These are phyloP conservation scores for Epicampocera succincta DNA, from an alignment of 2,888 invertebrate species.

Conservation along the genomic window DNA sequence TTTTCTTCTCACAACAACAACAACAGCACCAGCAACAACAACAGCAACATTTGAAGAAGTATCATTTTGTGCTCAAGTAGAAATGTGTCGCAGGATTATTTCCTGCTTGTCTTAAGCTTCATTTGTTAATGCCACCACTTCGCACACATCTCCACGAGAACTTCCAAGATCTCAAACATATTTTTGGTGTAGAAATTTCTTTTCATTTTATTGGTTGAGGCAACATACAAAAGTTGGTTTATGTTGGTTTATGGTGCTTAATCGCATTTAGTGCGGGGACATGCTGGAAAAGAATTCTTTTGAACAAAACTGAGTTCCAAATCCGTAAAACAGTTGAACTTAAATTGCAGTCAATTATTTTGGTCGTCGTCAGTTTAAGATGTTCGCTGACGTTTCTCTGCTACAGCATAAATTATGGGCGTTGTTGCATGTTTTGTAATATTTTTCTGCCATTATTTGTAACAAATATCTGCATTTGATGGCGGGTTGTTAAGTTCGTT, in stretches of 20 bases:
- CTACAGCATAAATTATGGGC: constrained; percentile 42
- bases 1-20: not conserved
- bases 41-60: constrained; percentile 33
- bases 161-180: constrained; percentile 24
- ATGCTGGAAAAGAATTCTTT: constrained; percentile 7
- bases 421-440: constrained; percentile 43
- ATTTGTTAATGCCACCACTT: constrained; percentile 61
- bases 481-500: constrained; percentile 3
- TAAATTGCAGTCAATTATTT: constrained; percentile 68
- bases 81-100: constrained; percentile 63
- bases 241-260: constrained; percentile 33
- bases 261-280: no score
- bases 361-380: constrained; percentile 49
- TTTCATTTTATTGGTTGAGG: constrained; percentile 33
- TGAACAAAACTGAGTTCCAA: constrained; percentile 16
- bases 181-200: constrained; percentile 36
- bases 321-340: constrained; percentile 58
- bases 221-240: constrained; percentile 27
- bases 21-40: constrained; percentile 36
- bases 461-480: constrained; percentile 59
- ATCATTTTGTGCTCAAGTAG: constrained; percentile 40
- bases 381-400: constrained; percentile 31
- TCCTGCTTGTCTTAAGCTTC: constrained; percentile 63
- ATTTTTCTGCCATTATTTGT: constrained; percentile 38
- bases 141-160: not conserved